Conservation (phyloP, 2,797 vertebrate species). For the Hydrophis major region DNA sequence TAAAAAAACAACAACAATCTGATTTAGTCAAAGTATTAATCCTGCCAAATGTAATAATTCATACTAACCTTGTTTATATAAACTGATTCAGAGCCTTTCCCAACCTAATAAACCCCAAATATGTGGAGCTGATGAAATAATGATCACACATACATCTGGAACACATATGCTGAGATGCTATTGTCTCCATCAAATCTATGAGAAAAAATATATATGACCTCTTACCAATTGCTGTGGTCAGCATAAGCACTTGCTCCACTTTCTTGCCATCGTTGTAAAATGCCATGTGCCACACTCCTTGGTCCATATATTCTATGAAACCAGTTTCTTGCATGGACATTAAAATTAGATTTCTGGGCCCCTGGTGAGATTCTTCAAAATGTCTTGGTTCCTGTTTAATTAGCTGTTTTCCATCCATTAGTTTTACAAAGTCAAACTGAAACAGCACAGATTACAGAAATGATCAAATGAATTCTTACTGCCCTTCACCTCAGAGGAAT, state of each 20-base stretch:
- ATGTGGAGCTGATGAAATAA: background rate
- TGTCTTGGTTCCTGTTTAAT: conserved; percentile 82
- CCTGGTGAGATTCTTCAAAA: conserved; percentile 78
- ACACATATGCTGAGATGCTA: background rate
- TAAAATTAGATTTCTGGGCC: conserved; percentile 86
- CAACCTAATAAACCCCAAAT: background rate
- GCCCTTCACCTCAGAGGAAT: background rate
- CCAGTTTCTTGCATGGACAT: conserved; percentile 90
- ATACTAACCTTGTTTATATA: background rate
- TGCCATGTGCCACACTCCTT: conserved; percentile 92
- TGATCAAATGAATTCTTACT: background rate
- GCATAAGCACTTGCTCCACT: conserved; percentile 89
- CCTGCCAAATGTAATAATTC: background rate
- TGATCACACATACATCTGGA: background rate
- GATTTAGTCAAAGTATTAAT: background rate
- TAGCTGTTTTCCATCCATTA: conserved; percentile 92
- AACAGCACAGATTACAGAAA: conserved; percentile 56
- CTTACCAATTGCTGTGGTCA: conserved; percentile 90
- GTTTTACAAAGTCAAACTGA: conserved; percentile 96
- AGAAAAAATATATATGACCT: background rate
- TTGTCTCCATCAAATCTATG: conserved; percentile 4
- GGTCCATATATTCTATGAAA: conserved; percentile 96
- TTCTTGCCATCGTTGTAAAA: conserved; percentile 95
- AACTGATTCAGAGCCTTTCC: background rate
- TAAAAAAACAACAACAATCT: background rate